A percentile compares a stretch with the other conserved stretches of the same genome.
phyloP scores from a whole-genome alignment of 2,888 invertebrate species.

The Holacanthella duospinosa region DNA sequence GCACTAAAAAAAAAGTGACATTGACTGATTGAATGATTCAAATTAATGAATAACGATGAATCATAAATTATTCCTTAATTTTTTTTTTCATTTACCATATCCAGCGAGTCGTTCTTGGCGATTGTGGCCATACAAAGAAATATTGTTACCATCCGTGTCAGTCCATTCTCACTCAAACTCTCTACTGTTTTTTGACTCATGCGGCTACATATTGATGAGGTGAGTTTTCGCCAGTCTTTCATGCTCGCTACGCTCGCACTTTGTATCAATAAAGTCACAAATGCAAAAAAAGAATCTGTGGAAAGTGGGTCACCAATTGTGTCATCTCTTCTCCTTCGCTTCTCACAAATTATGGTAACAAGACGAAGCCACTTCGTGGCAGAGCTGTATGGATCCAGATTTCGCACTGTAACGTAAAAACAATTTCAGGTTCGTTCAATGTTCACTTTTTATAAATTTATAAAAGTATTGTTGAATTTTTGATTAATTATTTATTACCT shows the following conservation, averaged over 20 bases:
- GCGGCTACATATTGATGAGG: slow-evolving; percentile 25
- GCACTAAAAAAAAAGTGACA: slow-evolving; percentile 16
- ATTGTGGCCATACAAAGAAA: slow-evolving; percentile 16
- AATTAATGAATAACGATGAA: not conserved
- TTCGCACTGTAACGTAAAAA: slow-evolving; percentile 15
- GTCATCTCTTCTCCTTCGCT: too few species aligned
- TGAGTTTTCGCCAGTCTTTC: slow-evolving; percentile 24
- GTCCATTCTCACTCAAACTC: slow-evolving; percentile 24
- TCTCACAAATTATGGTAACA: not conserved
- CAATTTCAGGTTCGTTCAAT: too few species aligned
- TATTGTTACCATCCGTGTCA: slow-evolving; percentile 22
- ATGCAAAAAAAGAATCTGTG: slow-evolving; percentile 23
- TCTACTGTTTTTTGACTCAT: slow-evolving; percentile 15
- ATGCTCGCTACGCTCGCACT: slow-evolving; percentile 9
- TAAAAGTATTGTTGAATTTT: slow-evolving; percentile 8
- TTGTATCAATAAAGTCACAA: slow-evolving; percentile 19
- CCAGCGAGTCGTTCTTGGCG: slow-evolving; percentile 8
- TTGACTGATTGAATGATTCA: too few species aligned
- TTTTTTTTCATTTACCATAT: slow-evolving; percentile 15
- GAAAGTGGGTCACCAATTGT: not conserved
- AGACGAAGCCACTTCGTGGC: slow-evolving; percentile 23
- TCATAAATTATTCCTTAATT: not conserved
- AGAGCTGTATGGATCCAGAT: slow-evolving; percentile 18
- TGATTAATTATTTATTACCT: slow-evolving; percentile 14
- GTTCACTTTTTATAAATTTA: too few species aligned